These are phyloP conservation scores for Ellobius talpinus DNA, from an alignment of 2,113 vertebrate genomes.

Conservation along the genomic window DNA sequence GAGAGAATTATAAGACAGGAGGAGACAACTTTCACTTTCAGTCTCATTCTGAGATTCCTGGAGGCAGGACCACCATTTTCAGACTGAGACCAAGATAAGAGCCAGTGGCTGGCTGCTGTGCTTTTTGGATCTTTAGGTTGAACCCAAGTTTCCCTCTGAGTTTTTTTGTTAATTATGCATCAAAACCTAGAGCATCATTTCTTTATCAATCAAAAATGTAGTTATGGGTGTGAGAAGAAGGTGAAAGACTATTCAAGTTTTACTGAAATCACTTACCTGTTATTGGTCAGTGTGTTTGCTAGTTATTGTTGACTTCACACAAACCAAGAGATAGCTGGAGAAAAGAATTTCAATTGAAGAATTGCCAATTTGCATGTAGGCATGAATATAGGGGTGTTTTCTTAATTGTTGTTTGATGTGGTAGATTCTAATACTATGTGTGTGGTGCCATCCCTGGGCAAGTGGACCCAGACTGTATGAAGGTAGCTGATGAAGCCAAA, in stretches of 20 bases:
- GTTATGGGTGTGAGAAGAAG: accelerated
- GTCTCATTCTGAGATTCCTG: no score
- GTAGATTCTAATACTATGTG: no score
- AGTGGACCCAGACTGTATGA: background rate
- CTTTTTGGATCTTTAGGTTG: no score
- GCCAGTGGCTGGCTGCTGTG: no score
- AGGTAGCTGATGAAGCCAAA: background rate
- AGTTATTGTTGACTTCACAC: background rate
- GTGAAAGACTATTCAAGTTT: background rate
- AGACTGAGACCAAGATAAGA: no score
- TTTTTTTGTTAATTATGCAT: no score
- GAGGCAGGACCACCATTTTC: no score
- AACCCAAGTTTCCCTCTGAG: no score
- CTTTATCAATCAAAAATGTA: background rate
- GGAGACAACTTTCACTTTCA: no score
- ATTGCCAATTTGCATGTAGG: no score
- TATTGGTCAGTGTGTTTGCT: background rate
- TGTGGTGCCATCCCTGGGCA: background rate
- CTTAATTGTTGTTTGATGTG: background rate
- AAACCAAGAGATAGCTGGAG: no score
- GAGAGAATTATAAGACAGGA: no score
- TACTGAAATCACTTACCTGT: background rate
- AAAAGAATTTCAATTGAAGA: background rate
- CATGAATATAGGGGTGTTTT: background rate
- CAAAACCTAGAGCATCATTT: background rate